These are phyloP conservation scores for Corythaeola cristata DNA, from an alignment of 2,113 vertebrate species.

Conservation along the genomic window DNA sequence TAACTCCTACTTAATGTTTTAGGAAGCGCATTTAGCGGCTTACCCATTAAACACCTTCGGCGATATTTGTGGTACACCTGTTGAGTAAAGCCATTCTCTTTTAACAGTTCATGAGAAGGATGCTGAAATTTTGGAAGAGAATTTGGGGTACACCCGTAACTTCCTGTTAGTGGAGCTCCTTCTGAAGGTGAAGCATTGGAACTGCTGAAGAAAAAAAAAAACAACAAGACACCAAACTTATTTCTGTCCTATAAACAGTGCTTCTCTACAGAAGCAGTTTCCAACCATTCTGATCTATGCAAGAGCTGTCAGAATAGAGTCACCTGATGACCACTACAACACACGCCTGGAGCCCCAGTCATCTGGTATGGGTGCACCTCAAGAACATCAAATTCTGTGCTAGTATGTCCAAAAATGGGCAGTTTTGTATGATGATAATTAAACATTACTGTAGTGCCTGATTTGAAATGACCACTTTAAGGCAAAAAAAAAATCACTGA, in stretches of 20 bases:
- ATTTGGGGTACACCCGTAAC: slow-evolving; percentile 86
- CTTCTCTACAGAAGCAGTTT: background rate
- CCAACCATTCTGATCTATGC: fast-evolving
- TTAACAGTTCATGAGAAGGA: slow-evolving; percentile 92
- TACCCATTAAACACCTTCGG: slow-evolving; percentile 89
- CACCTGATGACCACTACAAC: background rate
- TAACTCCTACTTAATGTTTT: background rate
- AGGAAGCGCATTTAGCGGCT: background rate
- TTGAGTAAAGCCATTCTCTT: slow-evolving; percentile 95
- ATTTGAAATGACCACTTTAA: background rate
- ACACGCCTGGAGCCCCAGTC: background rate
- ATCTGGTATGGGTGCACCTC: background rate
- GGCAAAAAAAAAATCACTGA: background rate
- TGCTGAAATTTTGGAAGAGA: slow-evolving; percentile 95
- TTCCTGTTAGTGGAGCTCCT: slow-evolving; percentile 76
- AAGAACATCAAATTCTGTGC: background rate
- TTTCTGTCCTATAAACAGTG: background rate
- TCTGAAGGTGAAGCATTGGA: slow-evolving; percentile 88
- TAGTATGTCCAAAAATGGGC: background rate
- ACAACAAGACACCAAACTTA: background rate
- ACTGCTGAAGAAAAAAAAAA: slow-evolving; percentile 74
- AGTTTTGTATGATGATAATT: background rate
- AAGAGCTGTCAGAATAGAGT: background rate
- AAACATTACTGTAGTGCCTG: background rate
- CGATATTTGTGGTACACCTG: slow-evolving; percentile 95